Evolutionary conservation across 2,797 vertebrate genomes (phyloP).

Genomic region (Pangasius macronema): DNA sequence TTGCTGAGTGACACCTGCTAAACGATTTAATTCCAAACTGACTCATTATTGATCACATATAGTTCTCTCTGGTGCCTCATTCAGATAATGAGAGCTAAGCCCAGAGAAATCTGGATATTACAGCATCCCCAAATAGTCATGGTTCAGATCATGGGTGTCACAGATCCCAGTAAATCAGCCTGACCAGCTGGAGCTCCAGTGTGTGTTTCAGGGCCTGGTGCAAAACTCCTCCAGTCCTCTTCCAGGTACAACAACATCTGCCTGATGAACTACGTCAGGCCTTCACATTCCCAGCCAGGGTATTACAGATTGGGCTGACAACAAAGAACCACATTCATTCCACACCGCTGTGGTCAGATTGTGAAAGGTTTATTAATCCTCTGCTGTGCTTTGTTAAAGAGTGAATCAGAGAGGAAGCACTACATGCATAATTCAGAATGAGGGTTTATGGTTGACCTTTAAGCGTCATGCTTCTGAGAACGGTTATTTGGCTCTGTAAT

Average conservation of each 20-base stretch:
- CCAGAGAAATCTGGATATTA: conserved; percentile 58
- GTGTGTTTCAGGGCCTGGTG: conserved; percentile 35
- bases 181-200: conserved; percentile 50
- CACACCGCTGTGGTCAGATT: conserved; percentile 64
- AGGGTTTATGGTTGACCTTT: conserved; percentile 61
- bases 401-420: conserved; percentile 51
- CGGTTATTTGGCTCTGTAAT: conserved; percentile 45
- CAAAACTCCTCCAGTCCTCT: conserved; percentile 28
- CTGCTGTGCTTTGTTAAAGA: conserved; percentile 65
- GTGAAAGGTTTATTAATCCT: conserved; percentile 70
- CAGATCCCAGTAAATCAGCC: conserved; percentile 54
- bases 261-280: conserved; percentile 47
- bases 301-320: conserved; percentile 53
- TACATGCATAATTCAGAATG: conserved; percentile 67
- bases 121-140: conserved; percentile 60
- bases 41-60: conserved; percentile 36
- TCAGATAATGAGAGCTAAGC: conserved; percentile 63
- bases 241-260: conserved; percentile 53
- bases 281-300: conserved; percentile 27
- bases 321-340: conserved; percentile 64
- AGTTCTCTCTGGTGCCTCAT: conserved; percentile 54
- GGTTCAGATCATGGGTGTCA: conserved; percentile 56
- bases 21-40: conserved; percentile 49
- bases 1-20: conserved; percentile 48
- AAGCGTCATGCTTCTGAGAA: conserved; percentile 27